Percentiles rank a stretch among this genome's conserved stretches.
Evolutionary conservation across 30 jellyfish, hydroid and myxozoan species (phyloP).

Genomic region (Turritopsis rubra): DNA sequence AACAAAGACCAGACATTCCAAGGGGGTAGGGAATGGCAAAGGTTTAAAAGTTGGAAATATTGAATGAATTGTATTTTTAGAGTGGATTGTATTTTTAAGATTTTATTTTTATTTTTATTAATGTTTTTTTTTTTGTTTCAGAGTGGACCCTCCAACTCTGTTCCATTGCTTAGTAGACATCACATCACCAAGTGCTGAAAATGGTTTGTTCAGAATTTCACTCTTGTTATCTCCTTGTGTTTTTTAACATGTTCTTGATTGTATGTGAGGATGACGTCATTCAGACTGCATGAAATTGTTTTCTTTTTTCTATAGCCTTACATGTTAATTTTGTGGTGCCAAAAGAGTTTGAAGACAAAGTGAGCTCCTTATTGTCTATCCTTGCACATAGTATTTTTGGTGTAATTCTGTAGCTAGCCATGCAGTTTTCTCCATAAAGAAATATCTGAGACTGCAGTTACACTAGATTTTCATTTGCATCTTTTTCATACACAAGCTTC

Average conservation of each 20-base stretch:
- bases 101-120: background rate
- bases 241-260: slow-evolving; percentile 4
- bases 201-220: background rate
- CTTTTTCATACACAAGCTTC: too few species aligned
- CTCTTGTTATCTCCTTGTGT: background rate
- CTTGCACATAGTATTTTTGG: too few species aligned
- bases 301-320: background rate
- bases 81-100: background rate
- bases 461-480: too few species aligned
- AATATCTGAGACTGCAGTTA: too few species aligned
- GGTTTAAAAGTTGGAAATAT: too few species aligned
- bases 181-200: background rate
- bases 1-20: too few species aligned
- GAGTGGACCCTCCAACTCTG: slow-evolving; percentile 16
- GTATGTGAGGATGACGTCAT: too few species aligned
- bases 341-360: slow-evolving; percentile 27
- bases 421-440: too few species aligned
- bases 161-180: slow-evolving; percentile 23
- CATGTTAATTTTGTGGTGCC: slow-evolving; percentile 12
- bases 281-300: background rate
- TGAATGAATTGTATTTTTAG: too few species aligned
- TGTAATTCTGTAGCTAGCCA: too few species aligned
- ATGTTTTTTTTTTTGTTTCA: background rate
- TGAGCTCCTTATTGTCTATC: background rate
- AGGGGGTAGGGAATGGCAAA: too few species aligned